Evolutionary conservation across 2,113 vertebrate species (phyloP).

Genomic region (Gymnogyps californianus): DNA sequence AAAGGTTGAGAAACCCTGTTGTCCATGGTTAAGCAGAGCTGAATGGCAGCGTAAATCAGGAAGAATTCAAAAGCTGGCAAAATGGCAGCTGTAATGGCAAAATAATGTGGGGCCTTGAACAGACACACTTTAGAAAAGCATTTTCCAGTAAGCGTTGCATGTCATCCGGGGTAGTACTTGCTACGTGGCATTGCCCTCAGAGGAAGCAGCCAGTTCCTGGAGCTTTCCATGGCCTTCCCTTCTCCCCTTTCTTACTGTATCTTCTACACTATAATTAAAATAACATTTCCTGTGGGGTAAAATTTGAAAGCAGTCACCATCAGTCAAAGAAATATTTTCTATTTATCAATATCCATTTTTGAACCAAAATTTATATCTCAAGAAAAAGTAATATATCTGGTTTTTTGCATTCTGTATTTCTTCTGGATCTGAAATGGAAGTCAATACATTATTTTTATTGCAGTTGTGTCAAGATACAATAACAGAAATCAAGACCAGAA

Average conservation of each 20-base stretch:
- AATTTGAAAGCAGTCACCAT: not conserved
- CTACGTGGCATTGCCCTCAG: not conserved
- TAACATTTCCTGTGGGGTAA: not conserved
- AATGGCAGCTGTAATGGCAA: not conserved
- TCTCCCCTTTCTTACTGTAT: not conserved
- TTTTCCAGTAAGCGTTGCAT: not conserved
- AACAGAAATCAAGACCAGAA: not conserved
- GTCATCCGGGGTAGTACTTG: not conserved
- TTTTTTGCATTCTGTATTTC: not conserved
- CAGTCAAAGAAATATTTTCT: not conserved
- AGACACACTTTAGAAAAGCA: not conserved
- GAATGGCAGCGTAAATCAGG: not conserved
- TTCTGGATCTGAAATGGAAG: not conserved
- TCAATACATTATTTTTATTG: not conserved
- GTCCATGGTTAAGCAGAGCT: not conserved
- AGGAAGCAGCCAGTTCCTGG: not conserved
- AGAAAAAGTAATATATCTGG: not conserved
- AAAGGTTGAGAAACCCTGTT: not conserved
- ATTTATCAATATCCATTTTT: not conserved
- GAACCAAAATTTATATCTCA: not conserved
- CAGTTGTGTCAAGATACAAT: not conserved
- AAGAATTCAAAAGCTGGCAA: not conserved
- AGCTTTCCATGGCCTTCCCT: not conserved
- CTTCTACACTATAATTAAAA: not conserved
- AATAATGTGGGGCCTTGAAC: accelerated